Percentiles rank a stretch among this genome's conserved stretches.
These are phyloP conservation scores for Ophion obscuratus DNA, from an alignment of 2,888 invertebrate species.

Conservation along the genomic window DNA sequence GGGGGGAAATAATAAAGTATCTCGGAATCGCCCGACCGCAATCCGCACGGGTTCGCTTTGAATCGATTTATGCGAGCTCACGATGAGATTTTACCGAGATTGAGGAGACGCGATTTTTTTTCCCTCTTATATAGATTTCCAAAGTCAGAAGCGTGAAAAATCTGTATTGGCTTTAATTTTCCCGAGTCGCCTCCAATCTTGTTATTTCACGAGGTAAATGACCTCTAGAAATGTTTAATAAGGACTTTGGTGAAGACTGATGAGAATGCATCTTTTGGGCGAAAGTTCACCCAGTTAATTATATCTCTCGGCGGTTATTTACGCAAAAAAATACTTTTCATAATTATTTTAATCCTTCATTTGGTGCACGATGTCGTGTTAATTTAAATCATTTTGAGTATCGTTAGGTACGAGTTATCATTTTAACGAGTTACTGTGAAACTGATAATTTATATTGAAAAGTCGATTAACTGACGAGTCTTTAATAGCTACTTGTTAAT, in stretches of 20 bases:
- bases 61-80: slow-evolving; percentile 72
- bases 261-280: background rate
- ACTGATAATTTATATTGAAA: background rate
- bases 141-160: slow-evolving; percentile 6
- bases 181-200: background rate
- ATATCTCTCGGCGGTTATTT: background rate
- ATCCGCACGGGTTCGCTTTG: slow-evolving; percentile 38
- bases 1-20: slow-evolving; percentile 54
- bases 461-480: background rate
- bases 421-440: background rate
- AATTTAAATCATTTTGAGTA: background rate
- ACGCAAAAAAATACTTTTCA: background rate
- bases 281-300: background rate
- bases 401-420: background rate
- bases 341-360: background rate
- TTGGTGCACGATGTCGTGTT: background rate
- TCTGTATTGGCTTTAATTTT: slow-evolving; percentile 7
- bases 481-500: background rate
- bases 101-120: background rate
- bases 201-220: slow-evolving; percentile 17
- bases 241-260: background rate
- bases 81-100: slow-evolving; percentile 47
- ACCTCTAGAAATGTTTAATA: slow-evolving; percentile 17
- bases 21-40: slow-evolving; percentile 32
- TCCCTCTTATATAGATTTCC: background rate